Percentiles rank a stretch among this genome's conserved stretches.
phyloP scores from a whole-genome alignment of 2,113 vertebrate species.

The Macrotus californicus region DNA sequence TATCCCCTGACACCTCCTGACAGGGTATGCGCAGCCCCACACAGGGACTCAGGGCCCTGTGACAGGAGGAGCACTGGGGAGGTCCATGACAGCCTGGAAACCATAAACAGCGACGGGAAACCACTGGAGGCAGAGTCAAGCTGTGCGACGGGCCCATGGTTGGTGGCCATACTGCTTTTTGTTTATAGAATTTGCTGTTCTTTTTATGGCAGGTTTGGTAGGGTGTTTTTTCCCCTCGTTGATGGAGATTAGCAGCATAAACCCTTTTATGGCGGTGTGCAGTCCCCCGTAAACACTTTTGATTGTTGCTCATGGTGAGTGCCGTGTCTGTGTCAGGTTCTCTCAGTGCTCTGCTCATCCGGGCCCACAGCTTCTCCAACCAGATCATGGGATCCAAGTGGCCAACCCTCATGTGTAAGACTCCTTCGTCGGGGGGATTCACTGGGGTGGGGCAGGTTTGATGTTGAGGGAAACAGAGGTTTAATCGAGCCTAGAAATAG shows the following conservation, averaged over 20 bases:
- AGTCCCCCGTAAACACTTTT: constrained; percentile 34
- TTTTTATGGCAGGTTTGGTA: constrained; percentile 67
- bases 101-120: constrained; percentile 65
- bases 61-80: constrained; percentile 67
- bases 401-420: not conserved
- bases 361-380: not conserved
- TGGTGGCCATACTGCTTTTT: constrained; percentile 59
- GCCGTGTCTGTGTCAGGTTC: not conserved
- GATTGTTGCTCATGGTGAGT: not conserved
- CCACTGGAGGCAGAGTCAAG: constrained; percentile 62
- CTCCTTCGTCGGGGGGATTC: not conserved
- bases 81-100: constrained; percentile 49
- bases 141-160: constrained; percentile 39
- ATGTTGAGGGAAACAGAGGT: not conserved
- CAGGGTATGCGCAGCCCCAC: constrained; percentile 69
- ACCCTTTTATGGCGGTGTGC: constrained; percentile 51
- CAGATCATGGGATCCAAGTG: not conserved
- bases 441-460: not conserved
- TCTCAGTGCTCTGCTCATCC: not conserved
- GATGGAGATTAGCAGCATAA: constrained; percentile 58
- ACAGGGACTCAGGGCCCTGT: constrained; percentile 69
- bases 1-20: constrained; percentile 69
- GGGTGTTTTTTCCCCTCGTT: not conserved
- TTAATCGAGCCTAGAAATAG: constrained; percentile 11
- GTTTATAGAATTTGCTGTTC: constrained; percentile 62